These are phyloP conservation scores for Anguilla obscura DNA, from an alignment of 2,797 vertebrate genomes.

Conservation along the genomic window DNA sequence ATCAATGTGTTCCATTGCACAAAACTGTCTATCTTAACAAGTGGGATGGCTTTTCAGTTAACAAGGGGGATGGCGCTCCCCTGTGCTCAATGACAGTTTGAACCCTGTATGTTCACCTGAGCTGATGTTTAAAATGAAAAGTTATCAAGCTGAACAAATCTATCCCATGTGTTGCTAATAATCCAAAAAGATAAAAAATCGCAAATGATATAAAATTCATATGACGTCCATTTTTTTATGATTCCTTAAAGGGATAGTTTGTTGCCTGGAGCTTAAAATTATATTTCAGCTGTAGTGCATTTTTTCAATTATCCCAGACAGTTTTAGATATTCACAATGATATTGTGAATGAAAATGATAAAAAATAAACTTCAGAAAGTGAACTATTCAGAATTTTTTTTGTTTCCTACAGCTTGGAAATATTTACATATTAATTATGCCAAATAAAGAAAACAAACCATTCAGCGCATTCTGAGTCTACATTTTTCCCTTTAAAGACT, in stretches of 20 bases:
- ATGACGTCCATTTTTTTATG: background rate
- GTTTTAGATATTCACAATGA: too few relatives aligned
- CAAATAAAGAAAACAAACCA: background rate
- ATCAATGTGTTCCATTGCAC: too few relatives aligned
- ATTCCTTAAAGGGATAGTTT: too few relatives aligned
- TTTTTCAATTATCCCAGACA: too few relatives aligned
- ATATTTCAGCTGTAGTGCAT: too few relatives aligned
- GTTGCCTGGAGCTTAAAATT: too few relatives aligned
- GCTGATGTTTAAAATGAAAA: background rate
- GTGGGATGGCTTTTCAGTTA: too few relatives aligned
- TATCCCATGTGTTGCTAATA: background rate
- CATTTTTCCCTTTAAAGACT: background rate
- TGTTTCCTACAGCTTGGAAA: background rate
- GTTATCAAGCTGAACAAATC: background rate
- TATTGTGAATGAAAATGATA: too few relatives aligned
- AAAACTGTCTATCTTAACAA: too few relatives aligned
- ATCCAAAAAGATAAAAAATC: background rate
- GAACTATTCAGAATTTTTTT: background rate
- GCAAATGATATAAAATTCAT: background rate
- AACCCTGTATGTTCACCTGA: background rate
- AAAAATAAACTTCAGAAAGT: background rate
- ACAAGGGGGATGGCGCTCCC: too few relatives aligned
- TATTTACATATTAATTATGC: background rate
- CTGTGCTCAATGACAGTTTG: too few relatives aligned
- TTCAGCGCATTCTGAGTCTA: background rate